These are phyloP conservation scores for Spilarctia lutea DNA, from an alignment of 2,888 invertebrate genomes.

Conservation along the genomic window DNA sequence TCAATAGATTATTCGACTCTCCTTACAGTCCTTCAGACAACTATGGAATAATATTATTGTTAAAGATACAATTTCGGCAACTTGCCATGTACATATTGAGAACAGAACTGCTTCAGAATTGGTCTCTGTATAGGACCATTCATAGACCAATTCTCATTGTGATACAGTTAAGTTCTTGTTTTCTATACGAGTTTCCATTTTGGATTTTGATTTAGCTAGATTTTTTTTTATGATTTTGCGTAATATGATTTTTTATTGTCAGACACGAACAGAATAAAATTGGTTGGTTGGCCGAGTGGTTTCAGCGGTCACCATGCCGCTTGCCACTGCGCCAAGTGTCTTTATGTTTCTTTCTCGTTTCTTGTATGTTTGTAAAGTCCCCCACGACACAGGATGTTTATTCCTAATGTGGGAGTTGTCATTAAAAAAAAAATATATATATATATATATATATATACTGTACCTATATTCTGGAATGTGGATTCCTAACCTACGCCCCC, in stretches of 20 bases:
- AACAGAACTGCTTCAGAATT: not conserved
- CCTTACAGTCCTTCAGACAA: constrained; percentile 21
- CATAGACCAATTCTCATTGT: not conserved
- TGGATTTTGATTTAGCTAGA: not conserved
- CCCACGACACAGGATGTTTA: too few species aligned
- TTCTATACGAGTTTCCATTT: not conserved
- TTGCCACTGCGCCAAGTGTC: too few species aligned
- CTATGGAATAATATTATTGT: constrained; percentile 35
- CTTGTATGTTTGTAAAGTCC: too few species aligned
- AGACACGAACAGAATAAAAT: not conserved
- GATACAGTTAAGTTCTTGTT: not conserved
- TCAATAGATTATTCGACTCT: constrained; percentile 41
- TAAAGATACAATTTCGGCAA: constrained; percentile 33
- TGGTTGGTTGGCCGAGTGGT: too few species aligned
- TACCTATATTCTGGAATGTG: too few species aligned
- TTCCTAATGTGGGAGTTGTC: too few species aligned
- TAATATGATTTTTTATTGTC: not conserved
- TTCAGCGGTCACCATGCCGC: too few species aligned
- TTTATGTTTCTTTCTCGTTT: too few species aligned
- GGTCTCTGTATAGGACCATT: not conserved
- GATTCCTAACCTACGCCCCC: not conserved
- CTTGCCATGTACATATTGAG: constrained; percentile 11
- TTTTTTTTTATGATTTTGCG: not conserved
- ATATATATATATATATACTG: too few species aligned
- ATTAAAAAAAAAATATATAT: too few species aligned